Evolutionary conservation across 2,888 invertebrate species (phyloP), one percentile per base, ranked within the genome.

Genomic region (Drosophila neotestacea): DNA sequence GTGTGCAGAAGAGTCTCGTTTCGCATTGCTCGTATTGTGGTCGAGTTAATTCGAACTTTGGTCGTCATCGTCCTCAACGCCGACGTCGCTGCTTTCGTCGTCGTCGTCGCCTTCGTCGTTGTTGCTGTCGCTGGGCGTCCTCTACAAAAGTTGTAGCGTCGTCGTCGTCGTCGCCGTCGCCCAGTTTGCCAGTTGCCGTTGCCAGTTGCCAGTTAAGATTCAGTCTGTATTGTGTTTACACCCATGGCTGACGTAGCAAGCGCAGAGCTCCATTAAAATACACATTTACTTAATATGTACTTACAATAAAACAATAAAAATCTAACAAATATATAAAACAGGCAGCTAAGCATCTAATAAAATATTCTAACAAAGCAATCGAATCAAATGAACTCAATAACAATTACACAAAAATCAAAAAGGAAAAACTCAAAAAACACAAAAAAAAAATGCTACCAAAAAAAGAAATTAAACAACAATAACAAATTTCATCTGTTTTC

Each of bases 181-280:
- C 44, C 50, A 34, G 51, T 56, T 39, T 44, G 56, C 56, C 44
- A 36, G 60, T 16, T 66, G 55, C 30, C 77, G 74, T 44, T 70
- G 71, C 66, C 73, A 66, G 67, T 77, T 62, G 71, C 83, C 81
- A 85, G 80, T 77, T 79, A 77, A 70, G 83, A 74, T 84, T 90
- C 87, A 90, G 91, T 91, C 89, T 89, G 86, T 90, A 90, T 91
- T 90, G 90, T 90, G 90, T 90, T 90, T 90, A 90, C 91, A 90
- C 90, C 90, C 86, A 83, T 84, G 90, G 82, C 84, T 90, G 91
- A 91, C 91, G 91, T 90, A 80, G 81, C 82, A 75, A 84, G 83
- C 87, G 82, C 79, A 73, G 72, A 80, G 70, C 79, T 79, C 67
- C 64, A 66, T 64, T 73, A 30, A 74, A 70, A 66, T 66, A 73